phyloP scores from a whole-genome alignment of 2,888 invertebrate genomes.

The Thyatira batis region DNA sequence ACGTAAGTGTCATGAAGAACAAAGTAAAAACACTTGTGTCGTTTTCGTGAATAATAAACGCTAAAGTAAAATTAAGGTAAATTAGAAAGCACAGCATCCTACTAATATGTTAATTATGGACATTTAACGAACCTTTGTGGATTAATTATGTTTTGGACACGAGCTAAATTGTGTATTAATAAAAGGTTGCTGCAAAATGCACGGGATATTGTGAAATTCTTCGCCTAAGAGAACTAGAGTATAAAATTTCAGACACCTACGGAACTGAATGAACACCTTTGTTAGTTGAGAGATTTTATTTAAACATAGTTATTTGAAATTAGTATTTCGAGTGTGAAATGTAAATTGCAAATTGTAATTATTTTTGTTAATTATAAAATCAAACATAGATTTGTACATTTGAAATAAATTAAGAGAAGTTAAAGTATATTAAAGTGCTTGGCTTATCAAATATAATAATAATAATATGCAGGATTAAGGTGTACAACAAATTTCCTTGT shows the following conservation, averaged over 20 bases:
- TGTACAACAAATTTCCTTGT: no score
- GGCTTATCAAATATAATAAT: no score
- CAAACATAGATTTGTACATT: no score
- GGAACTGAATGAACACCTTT: no score
- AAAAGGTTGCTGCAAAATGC: not conserved
- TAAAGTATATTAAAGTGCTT: no score
- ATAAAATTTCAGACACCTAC: not conserved
- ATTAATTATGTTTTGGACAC: not conserved
- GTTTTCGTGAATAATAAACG: not conserved
- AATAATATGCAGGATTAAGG: no score
- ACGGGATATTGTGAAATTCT: not conserved
- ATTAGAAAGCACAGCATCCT: not conserved
- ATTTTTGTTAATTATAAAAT: no score
- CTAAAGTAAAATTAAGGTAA: not conserved
- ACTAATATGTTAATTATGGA: conserved; percentile 3
- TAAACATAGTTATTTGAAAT: no score
- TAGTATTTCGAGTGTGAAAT: no score
- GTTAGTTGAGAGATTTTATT: no score
- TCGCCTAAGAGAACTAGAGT: not conserved
- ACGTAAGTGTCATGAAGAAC: not conserved
- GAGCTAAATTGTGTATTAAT: not conserved
- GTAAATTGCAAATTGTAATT: no score
- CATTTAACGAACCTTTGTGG: not conserved
- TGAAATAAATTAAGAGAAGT: no score
- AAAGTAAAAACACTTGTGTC: not conserved